Base-by-base conservation (phyloP, 2,888 invertebrate species). In the Oligia strigilis region DNA sequence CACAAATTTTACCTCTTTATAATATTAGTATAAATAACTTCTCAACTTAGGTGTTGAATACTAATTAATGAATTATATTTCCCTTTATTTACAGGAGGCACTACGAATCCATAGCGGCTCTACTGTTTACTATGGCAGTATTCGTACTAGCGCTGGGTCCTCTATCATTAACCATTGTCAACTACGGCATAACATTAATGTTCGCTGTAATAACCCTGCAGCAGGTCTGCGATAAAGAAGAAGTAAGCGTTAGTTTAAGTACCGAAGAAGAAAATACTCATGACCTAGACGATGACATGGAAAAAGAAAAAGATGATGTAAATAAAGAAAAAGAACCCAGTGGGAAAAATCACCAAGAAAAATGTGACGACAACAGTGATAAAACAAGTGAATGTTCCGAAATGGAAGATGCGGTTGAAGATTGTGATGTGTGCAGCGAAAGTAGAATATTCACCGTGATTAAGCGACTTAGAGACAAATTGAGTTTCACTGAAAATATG, bases 61-160 rank as follows among this genome's bases (percentile, higher is more conserved):
- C 4, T 60, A n/a, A n/a, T 60, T 60, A 60, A 11, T 60, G 11
- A 4, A 60, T 60, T 60, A n/a, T 70, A 14, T 60, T 67, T 64
- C 43, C 82, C 19, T 85, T 88, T 87, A 72, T 78, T 97, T 97
- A 81, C 94, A 97, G 98, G 90, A 95, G 92, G 83, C 93, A 96
- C 89, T 97, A 97, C 85, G 95, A 95, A 40, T 90, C 93, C 55
- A 86, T 97, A 2, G 92, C 97, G 43, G 92, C 96, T 17, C 83
- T 97, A 36, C 91, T 98, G 29, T 97, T 97, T 83, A 91, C 95
- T 0, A 93, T 97, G 89, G 97, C 98, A 29, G 94, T 97, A 13
- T 91, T 97, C 46, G 96, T 97, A 72, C 92, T 98, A 81, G 95
- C 97, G 11, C 97, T 98, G 84, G 97, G 98, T 4, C 97, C 98